Percentiles rank a stretch among this genome's conserved stretches.
phyloP scores from a whole-genome alignment of 2,113 vertebrate species.

The Ochotona curzoniae region DNA sequence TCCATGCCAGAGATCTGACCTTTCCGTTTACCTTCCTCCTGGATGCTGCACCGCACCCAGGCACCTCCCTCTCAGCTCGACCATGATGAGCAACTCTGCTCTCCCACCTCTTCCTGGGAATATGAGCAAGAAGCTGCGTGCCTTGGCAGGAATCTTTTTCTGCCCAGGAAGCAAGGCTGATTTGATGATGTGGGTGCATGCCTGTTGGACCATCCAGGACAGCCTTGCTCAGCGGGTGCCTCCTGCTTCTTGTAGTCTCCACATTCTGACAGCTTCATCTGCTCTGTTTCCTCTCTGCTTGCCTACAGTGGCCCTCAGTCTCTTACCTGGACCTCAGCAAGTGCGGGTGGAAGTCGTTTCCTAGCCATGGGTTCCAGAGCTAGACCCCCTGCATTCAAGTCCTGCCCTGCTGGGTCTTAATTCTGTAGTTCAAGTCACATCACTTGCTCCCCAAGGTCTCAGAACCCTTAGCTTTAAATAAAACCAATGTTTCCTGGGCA shows the following conservation, averaged over 20 bases:
- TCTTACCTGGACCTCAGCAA: background rate
- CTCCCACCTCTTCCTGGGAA: background rate
- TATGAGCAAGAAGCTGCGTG: background rate
- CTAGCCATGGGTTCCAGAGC: background rate
- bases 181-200: background rate
- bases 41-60: accelerated
- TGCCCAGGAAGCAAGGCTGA: background rate
- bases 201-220: background rate
- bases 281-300: background rate
- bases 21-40: background rate
- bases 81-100: no score
- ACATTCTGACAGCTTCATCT: accelerated
- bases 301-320: background rate
- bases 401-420: background rate
- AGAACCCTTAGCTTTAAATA: background rate
- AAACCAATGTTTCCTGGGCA: background rate
- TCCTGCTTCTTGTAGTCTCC: background rate
- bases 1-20: background rate
- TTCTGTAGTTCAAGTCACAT: background rate
- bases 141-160: background rate
- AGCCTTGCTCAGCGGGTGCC: background rate
- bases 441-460: background rate
- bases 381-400: background rate
- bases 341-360: background rate
- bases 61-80: background rate